Evolutionary conservation across 2,888 invertebrate genomes (phyloP).

Genomic region (Saturnia japonica): DNA sequence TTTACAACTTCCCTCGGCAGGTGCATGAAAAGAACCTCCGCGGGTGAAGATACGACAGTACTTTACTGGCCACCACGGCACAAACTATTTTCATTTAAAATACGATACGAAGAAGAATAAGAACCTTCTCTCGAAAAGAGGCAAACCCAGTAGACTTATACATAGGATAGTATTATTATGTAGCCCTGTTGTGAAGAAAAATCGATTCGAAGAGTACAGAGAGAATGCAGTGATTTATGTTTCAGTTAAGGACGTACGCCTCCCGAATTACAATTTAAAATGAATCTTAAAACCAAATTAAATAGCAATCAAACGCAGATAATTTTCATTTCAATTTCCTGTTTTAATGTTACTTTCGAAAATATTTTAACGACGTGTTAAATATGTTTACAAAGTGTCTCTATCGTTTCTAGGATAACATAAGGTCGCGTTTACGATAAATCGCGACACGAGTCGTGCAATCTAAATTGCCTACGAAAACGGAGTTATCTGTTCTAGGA

Average conservation of each 20-base stretch:
- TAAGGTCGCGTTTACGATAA: slow-evolving; percentile 7
- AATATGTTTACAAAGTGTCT: not conserved
- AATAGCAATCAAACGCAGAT: not conserved
- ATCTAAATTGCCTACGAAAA: not conserved
- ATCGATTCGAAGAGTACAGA: not conserved
- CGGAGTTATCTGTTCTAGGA: slow-evolving; percentile 7
- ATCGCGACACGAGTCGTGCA: not conserved
- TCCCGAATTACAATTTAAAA: too few species aligned
- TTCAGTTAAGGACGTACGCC: not conserved
- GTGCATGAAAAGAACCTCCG: too few species aligned
- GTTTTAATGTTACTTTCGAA: not conserved
- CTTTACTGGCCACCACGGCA: too few species aligned
- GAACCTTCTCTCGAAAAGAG: too few species aligned
- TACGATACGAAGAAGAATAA: too few species aligned
- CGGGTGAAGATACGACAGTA: too few species aligned
- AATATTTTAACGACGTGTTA: not conserved
- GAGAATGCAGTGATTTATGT: not conserved
- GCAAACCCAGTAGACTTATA: too few species aligned
- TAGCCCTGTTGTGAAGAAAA: not conserved
- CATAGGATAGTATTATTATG: not conserved
- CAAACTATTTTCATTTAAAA: too few species aligned
- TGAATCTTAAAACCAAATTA: too few species aligned
- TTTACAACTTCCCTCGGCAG: too few species aligned
- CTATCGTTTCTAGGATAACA: not conserved
- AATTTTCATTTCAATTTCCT: not conserved